Evolutionary conservation across 2,888 invertebrate species (phyloP), one percentile per base, ranked within the genome.

Genomic region (Balanococcus diminutus): DNA sequence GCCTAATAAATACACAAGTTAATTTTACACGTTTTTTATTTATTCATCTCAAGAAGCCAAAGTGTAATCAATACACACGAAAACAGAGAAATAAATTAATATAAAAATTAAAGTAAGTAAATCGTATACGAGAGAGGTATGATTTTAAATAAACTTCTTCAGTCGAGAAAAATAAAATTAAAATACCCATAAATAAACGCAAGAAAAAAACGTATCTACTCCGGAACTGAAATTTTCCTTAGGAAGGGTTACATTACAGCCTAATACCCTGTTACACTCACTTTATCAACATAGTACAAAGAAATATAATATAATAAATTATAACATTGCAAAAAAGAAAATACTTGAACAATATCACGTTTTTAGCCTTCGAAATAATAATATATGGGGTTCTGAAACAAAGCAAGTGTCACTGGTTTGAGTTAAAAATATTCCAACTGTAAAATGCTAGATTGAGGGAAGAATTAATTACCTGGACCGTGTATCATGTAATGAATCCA

Each of bases 401-500:
- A 3, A 19, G 75, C 67, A 28, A 82, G 72, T 22, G 86, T 83
- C 2, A 32, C 16, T n/a, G 0, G 16, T n/a, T 67, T 11, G 8
- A 25, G 14, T 84, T 5, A 22, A 84, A 42, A 39, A 5, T 31
- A n/a, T 19, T 31, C 22, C 16, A 82, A 81, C 9, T 56, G 9
- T 56, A n/a, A n/a, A n/a, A n/a, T n/a, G n/a, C n/a, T n/a, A 28
- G 32, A 42, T 22, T n/a, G 28, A 32, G n/a, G n/a, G 28, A 1
- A 1, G 42, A 46, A 16, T 16, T 51, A 8, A 22, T 16, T 51
- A 96, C 96, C 96, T 89, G 98, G 98, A 89, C 95, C 93, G 90
- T 98, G 98, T 88, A 94, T 95, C 98, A 98, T 98, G 89, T 98
- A 98, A 91, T 98, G 98, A 16, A 96, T 93, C 98, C 98, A 98